Percentiles rank a stretch among this genome's conserved stretches.
Evolutionary conservation across 2,113 vertebrate genomes (phyloP).

Genomic region (Planiliza haematocheilus): DNA sequence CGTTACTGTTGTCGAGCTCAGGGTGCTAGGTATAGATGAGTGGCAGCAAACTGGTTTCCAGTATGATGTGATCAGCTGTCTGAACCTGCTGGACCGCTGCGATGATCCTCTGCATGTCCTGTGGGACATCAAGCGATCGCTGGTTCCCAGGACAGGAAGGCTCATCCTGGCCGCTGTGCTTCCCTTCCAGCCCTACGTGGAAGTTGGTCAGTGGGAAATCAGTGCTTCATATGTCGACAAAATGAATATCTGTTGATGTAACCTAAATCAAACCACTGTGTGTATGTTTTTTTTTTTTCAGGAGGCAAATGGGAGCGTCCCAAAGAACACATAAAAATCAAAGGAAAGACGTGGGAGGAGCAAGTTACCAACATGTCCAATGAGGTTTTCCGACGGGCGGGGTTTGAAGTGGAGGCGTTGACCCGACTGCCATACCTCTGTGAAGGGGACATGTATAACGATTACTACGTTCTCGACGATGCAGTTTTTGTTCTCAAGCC

Average conservation of each 20-base stretch:
- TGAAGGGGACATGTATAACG: conserved; percentile 97
- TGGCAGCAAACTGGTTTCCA: conserved; percentile 93
- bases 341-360: conserved; percentile 95
- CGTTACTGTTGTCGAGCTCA: conserved; percentile 51
- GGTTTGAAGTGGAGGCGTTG: conserved; percentile 93
- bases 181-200: conserved; percentile 96
- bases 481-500: conserved; percentile 93
- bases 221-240: neutral
- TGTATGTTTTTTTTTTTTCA: conserved; percentile 48
- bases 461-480: conserved; percentile 96
- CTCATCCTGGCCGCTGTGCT: conserved; percentile 93
- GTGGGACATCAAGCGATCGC: conserved; percentile 88
- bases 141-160: conserved; percentile 91
- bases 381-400: conserved; percentile 88
- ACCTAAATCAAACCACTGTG: neutral
- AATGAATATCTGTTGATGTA: neutral
- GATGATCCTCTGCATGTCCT: conserved; percentile 92
- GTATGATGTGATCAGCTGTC: conserved; percentile 97
- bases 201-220: conserved; percentile 88
- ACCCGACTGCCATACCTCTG: conserved; percentile 97
- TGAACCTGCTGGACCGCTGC: conserved; percentile 97
- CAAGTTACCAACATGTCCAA: conserved; percentile 92
- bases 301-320: conserved; percentile 97
- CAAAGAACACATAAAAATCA: conserved; percentile 88
- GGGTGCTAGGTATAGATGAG: conserved; percentile 92